Percentiles rank a stretch among this genome's conserved stretches.
Evolutionary conservation across 1,140 invertebrate genomes (phyloP).

Genomic region (Bombus turneri): DNA sequence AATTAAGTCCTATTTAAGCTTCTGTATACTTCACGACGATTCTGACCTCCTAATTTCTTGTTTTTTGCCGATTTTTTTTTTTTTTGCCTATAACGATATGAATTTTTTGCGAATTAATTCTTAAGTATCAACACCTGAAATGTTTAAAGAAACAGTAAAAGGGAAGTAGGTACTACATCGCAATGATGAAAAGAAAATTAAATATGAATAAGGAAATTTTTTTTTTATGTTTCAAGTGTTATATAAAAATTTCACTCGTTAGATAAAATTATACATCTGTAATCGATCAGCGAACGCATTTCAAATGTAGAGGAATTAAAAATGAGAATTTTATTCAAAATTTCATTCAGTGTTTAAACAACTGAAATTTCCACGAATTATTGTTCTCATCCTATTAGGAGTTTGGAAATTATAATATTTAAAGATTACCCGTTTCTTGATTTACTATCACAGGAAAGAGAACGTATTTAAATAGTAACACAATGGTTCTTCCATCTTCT

Average conservation of each 20-base stretch:
- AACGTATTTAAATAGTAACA: background rate
- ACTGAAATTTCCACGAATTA: background rate
- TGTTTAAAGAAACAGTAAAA: background rate
- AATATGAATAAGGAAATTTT: background rate
- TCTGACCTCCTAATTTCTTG: conserved; percentile 37
- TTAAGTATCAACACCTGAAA: background rate
- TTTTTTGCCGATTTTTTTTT: background rate
- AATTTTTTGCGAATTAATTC: background rate
- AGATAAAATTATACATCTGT: background rate
- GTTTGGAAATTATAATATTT: background rate
- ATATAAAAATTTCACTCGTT: background rate
- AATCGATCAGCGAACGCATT: background rate
- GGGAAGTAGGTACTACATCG: background rate
- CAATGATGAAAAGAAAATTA: background rate
- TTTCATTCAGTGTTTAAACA: background rate
- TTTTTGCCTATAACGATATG: background rate
- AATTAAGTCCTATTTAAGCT: conserved; percentile 64
- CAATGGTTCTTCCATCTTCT: background rate
- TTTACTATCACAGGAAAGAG: background rate
- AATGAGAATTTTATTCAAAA: background rate
- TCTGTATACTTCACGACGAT: conserved; percentile 5
- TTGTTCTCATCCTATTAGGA: background rate
- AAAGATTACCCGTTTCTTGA: background rate
- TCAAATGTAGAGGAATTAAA: no score
- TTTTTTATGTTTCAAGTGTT: no score